Base-by-base conservation (phyloP, 1,140 invertebrate species). In the Lordiphosa mommai region DNA sequence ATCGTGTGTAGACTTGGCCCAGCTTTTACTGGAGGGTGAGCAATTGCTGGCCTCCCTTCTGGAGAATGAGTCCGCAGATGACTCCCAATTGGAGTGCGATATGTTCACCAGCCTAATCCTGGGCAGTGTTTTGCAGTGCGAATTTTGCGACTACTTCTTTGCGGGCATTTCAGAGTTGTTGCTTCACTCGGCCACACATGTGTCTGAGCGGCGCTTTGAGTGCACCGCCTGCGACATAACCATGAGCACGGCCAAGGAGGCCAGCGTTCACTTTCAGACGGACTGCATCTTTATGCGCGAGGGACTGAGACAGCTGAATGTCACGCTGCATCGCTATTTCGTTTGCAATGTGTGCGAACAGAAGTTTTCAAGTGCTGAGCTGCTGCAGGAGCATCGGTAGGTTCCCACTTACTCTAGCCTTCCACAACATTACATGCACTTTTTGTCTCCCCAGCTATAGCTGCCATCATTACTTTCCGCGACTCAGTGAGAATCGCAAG, bases 111-210 rank as follows among this genome's bases (percentile, higher is more conserved):
- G 30, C 0, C 17, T 87, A 3, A 65, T 87, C 0, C 13, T 88
- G 12, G 56, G 53, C 13, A 88, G 91, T 8, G 59, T 92, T 1
- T 82, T 91, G 10, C 91, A 92, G 61, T 92, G 92, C 40, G 92
- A 92, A 64, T 92, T 91, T 52, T 92, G 92, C 59, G 91, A 92
- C 49, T 89, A 87, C 16, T 86, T 90, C 0, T 92, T 91, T 53
- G 88, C 88, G 0, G 90, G 91, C 16, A 88, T 90, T 44, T 80
- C 89, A 1, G 68, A 88, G 8, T 44, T 92, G 7, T 77, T 91
- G 1, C 44, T 65, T 9, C 92, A 92, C 61, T 89, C 90, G 29
- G 80, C 88, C 9, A 71, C 53, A 3, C 92, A 92, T 58, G 72
- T 89, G 8, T 88, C 90, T 3, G 88, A 90, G 8, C 89, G 88